Percentiles rank a stretch among this genome's conserved stretches.
Conservation (phyloP, 2,888 invertebrate species). For the Morpho deidamia region DNA sequence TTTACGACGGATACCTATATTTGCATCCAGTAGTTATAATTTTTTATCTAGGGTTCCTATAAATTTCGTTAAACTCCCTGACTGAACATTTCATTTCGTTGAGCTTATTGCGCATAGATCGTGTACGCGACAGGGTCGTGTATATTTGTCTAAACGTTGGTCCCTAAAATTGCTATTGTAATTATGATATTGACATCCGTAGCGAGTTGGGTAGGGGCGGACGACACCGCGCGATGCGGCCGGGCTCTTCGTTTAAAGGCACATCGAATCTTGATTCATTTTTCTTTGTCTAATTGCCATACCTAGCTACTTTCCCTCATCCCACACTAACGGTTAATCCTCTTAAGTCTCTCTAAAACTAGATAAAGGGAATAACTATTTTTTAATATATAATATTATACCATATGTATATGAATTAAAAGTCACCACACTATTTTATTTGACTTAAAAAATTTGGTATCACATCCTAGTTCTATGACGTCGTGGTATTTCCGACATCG, state of each 20-base stretch:
- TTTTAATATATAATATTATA: constrained; percentile 32
- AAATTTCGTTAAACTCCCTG: constrained; percentile 32
- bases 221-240: constrained; percentile 62
- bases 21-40: constrained; percentile 7
- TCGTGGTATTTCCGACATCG: constrained; percentile 46
- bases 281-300: constrained; percentile 60
- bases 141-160: constrained; percentile 77
- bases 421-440: constrained; percentile 68
- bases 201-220: constrained; percentile 39
- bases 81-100: constrained; percentile 37
- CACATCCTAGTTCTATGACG: constrained; percentile 68
- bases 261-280: constrained; percentile 72
- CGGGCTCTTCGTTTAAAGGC: constrained; percentile 73
- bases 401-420: constrained; percentile 58
- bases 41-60: constrained; percentile 22
- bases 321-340: constrained; percentile 43
- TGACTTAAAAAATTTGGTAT: constrained; percentile 61
- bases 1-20: constrained; percentile 4
- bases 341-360: constrained; percentile 59
- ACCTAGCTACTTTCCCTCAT: constrained; percentile 52
- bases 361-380: constrained; percentile 45
- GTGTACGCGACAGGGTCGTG: constrained; percentile 55
- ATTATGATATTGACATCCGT: constrained; percentile 46
- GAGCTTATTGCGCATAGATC: constrained; percentile 50
- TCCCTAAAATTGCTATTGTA: constrained; percentile 77